phyloP scores from a whole-genome alignment of 2,797 vertebrate genomes.

The Brachyalestes nurse region DNA sequence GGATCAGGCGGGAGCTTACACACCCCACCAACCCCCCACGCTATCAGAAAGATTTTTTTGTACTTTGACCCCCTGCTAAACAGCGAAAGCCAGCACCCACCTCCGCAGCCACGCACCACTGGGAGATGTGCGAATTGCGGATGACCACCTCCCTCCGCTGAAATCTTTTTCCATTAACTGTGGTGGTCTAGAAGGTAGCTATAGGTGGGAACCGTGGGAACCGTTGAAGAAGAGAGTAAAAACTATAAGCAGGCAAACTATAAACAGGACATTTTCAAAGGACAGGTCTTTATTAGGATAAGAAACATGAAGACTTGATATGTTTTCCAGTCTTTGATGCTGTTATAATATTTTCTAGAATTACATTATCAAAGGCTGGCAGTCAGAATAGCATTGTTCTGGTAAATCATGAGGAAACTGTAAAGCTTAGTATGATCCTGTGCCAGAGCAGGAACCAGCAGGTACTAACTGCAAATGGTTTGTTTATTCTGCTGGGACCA shows the following conservation, averaged over 20 bases:
- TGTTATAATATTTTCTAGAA: slow-evolving; percentile 11
- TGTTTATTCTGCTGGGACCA: slow-evolving; percentile 49
- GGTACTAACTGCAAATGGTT: slow-evolving; percentile 37
- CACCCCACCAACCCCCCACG: slow-evolving; percentile 40
- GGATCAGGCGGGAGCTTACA: slow-evolving; percentile 61
- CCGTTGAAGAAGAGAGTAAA: slow-evolving; percentile 22
- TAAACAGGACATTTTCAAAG: slow-evolving; percentile 13
- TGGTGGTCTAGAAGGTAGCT: slow-evolving; percentile 42
- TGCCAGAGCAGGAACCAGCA: slow-evolving; percentile 35
- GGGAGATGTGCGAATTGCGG: slow-evolving; percentile 70
- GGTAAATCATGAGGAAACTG: background rate
- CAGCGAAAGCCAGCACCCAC: slow-evolving; percentile 68
- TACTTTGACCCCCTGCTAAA: slow-evolving; percentile 74
- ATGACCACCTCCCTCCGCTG: slow-evolving; percentile 59
- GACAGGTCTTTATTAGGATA: slow-evolving; percentile 18
- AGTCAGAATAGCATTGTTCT: background rate
- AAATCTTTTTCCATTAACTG: slow-evolving; percentile 64
- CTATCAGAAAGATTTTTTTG: slow-evolving; percentile 52
- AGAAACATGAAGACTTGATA: slow-evolving; percentile 3
- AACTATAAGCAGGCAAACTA: slow-evolving; percentile 22
- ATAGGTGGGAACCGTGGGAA: background rate
- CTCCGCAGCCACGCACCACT: slow-evolving; percentile 64
- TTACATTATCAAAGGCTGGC: slow-evolving; percentile 32
- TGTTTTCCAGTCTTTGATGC: background rate
- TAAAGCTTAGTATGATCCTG: slow-evolving; percentile 30